Percentiles rank a stretch among this genome's conserved stretches.
Conservation (phyloP, 2,888 invertebrate genomes). For the Thera britannica region DNA sequence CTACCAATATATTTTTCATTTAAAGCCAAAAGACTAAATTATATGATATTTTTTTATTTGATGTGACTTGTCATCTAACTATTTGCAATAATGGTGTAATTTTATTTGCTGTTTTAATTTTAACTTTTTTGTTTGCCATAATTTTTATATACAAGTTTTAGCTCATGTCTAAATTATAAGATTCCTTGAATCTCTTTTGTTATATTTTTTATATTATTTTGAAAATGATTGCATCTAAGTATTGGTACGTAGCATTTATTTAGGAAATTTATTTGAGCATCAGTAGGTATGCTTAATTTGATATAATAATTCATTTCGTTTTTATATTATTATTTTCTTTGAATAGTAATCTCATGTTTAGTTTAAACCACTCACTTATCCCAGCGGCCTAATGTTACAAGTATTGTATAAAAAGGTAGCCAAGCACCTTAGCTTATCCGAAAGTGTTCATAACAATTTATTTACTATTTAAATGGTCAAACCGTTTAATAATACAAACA, state of each 20-base stretch:
- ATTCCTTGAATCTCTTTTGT: constrained; percentile 54
- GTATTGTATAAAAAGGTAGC: constrained; percentile 24
- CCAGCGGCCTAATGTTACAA: constrained; percentile 54
- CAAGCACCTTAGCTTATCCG: constrained; percentile 53
- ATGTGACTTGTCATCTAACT: background rate
- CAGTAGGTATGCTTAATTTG: background rate
- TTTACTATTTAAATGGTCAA: constrained; percentile 41
- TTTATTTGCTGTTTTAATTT: constrained; percentile 17
- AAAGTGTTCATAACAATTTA: constrained; percentile 65
- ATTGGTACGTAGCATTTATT: constrained; percentile 26
- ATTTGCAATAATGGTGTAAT: background rate
- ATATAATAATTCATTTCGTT: background rate
- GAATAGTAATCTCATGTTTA: constrained; percentile 67
- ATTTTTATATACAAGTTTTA: constrained; percentile 19
- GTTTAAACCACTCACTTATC: constrained; percentile 50
- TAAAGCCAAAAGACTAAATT: background rate
- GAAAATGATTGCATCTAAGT: constrained; percentile 26
- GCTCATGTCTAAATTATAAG: constrained; percentile 37
- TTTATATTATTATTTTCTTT: constrained; percentile 29
- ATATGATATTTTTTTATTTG: background rate
- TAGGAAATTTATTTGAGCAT: background rate
- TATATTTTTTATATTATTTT: constrained; percentile 33
- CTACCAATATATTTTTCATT: background rate
- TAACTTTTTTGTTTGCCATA: constrained; percentile 9
- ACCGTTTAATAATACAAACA: constrained; percentile 48